A percentile compares a stretch with the other conserved stretches of the same genome.
These are phyloP conservation scores for Saccostrea cuccullata DNA, from an alignment of 1,140 invertebrate genomes.

Conservation along the genomic window DNA sequence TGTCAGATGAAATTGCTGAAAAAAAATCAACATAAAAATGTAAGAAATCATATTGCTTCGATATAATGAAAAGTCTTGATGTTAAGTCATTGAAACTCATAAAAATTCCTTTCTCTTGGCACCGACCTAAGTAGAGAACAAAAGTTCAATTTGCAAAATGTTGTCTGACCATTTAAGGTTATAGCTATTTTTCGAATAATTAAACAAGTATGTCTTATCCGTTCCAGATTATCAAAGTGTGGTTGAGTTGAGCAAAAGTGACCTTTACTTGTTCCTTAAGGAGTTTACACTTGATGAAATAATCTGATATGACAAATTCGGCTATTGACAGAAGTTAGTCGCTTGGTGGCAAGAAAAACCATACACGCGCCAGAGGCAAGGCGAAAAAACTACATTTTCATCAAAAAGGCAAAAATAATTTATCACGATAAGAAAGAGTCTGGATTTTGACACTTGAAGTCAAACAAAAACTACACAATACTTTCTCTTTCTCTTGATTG, in stretches of 20 bases:
- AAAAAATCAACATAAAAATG: too few relatives aligned
- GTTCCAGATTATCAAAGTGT: not conserved
- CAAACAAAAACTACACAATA: constrained; percentile 19
- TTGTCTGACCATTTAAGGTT: not conserved
- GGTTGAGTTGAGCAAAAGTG: not conserved
- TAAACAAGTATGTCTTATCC: constrained; percentile 20
- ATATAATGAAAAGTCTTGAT: not conserved
- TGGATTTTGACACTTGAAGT: constrained; percentile 24
- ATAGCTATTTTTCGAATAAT: constrained; percentile 27
- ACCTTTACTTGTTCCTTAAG: constrained; percentile 1
- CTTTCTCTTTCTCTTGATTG: constrained; percentile 28
- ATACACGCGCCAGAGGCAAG: not conserved
- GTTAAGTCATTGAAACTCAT: not conserved
- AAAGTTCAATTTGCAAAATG: not conserved
- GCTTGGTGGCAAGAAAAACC: not conserved
- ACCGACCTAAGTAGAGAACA: not conserved
- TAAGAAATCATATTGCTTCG: too few relatives aligned
- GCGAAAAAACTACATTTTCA: constrained; percentile 21
- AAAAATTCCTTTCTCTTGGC: not conserved
- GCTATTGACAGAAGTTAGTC: not conserved
- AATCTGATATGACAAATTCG: constrained; percentile 9
- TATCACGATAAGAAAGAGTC: constrained; percentile 7
- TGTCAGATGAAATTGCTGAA: too few relatives aligned
- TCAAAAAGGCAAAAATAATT: not conserved
- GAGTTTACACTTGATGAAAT: constrained; percentile 31